phyloP scores from a whole-genome alignment of 2,888 invertebrate genomes.

The Imbricaverruca yamaguchii region DNA sequence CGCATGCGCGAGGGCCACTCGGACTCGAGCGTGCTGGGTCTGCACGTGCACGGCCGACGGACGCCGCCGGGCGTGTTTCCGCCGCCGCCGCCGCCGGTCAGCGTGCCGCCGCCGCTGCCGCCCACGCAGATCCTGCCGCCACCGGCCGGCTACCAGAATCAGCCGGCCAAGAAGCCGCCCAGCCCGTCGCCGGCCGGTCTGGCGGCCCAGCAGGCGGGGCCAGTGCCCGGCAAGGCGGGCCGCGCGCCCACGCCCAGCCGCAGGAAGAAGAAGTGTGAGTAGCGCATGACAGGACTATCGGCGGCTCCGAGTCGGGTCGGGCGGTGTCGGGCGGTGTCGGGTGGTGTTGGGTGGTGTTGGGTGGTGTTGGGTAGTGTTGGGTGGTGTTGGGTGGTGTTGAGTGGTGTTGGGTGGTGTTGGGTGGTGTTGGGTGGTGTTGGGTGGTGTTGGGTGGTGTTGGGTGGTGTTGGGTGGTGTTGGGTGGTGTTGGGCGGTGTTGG shows the following conservation, averaged over 20 bases:
- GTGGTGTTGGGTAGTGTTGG: neutral
- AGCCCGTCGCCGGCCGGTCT: neutral
- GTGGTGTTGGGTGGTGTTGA: neutral
- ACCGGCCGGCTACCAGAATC: slow-evolving; percentile 22
- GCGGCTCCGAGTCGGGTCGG: too few relatives aligned
- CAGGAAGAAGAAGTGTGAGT: slow-evolving; percentile 7
- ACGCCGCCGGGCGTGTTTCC: neutral
- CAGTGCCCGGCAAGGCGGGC: neutral
- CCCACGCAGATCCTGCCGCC: slow-evolving; percentile 17
- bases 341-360: neutral
- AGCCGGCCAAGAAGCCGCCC: neutral
- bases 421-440: neutral
- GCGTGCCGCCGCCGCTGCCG: slow-evolving; percentile 16
- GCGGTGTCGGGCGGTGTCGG: neutral
- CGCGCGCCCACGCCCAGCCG: neutral
- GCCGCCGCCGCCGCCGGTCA: slow-evolving; percentile 1
- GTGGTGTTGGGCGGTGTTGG: neutral
- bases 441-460: neutral
- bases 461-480: neutral
- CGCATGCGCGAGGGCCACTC: slow-evolving; percentile 19
- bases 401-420: neutral
- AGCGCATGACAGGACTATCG: too few relatives aligned
- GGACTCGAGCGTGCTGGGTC: slow-evolving; percentile 9
- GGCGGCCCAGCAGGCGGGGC: neutral
- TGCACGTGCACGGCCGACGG: slow-evolving; percentile 17